A percentile compares a stretch with the other conserved stretches of the same genome.
These are phyloP conservation scores for Diphyllodes magnificus DNA, from an alignment of 2,113 vertebrate genomes.

Conservation along the genomic window DNA sequence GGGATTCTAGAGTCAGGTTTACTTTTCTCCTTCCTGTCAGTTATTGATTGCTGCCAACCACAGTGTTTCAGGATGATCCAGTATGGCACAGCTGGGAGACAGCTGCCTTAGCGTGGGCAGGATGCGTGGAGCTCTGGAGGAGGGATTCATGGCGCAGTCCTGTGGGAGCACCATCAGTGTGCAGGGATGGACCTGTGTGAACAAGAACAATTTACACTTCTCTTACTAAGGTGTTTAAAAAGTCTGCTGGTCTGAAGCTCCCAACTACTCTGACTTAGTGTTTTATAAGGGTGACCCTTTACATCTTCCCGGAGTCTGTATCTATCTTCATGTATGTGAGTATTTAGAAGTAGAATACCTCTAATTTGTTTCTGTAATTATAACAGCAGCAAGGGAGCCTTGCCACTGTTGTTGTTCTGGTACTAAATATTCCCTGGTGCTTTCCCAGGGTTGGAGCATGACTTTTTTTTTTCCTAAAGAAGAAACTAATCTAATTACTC, in stretches of 20 bases:
- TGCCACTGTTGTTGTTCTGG: conserved; percentile 7
- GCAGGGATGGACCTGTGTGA: background rate
- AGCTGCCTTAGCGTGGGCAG: background rate
- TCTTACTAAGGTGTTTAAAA: background rate
- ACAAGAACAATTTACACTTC: background rate
- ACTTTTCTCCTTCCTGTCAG: background rate
- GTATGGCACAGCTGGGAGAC: background rate
- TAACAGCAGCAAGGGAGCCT: background rate
- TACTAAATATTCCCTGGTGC: background rate
- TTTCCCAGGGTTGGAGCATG: background rate
- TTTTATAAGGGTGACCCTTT: background rate
- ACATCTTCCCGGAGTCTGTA: background rate
- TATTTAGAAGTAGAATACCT: background rate
- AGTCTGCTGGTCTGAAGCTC: background rate
- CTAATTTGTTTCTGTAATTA: conserved; percentile 6
- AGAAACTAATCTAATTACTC: conserved; percentile 27
- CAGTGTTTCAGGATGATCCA: background rate
- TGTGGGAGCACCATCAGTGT: background rate
- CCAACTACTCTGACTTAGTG: background rate
- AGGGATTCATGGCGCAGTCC: background rate
- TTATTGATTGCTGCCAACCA: background rate
- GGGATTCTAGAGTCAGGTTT: background rate
- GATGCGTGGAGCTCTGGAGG: background rate
- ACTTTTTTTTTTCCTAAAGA: background rate
- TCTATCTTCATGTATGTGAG: background rate